Percentiles rank a stretch among this genome's conserved stretches.
Evolutionary conservation across 2,797 vertebrate genomes (phyloP).

Genomic region (Meriones psammophilus): DNA sequence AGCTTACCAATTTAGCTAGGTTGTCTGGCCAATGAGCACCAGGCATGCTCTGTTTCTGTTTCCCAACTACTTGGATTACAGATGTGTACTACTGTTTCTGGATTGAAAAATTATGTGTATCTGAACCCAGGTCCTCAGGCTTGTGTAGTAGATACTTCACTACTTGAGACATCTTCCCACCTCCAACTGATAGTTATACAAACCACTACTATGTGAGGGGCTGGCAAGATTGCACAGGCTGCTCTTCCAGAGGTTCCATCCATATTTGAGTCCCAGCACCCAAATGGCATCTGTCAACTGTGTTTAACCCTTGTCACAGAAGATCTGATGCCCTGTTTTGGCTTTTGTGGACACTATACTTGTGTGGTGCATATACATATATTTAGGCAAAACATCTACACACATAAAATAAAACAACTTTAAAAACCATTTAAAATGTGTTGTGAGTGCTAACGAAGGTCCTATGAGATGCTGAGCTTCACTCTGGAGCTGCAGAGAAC

Average conservation of each 20-base stretch:
- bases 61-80: neutral
- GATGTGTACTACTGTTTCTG: neutral
- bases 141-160: neutral
- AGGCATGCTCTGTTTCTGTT: neutral
- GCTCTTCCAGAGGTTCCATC: neutral
- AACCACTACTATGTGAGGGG: neutral
- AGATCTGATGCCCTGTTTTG: neutral
- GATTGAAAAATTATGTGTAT: neutral
- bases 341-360: neutral
- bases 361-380: no score
- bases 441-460: neutral
- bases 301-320: no score
- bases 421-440: neutral
- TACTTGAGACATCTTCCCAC: neutral
- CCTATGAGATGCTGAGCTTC: no score
- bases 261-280: neutral
- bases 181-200: neutral
- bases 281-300: neutral
- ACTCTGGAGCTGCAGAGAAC: neutral
- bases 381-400: neutral
- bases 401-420: neutral
- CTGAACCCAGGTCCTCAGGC: neutral
- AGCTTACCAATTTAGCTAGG: neutral
- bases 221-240: no score
- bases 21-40: neutral